phyloP scores from a whole-genome alignment of 35 echinoderm and acorn worm species.

The Apostichopus parvimensis region DNA sequence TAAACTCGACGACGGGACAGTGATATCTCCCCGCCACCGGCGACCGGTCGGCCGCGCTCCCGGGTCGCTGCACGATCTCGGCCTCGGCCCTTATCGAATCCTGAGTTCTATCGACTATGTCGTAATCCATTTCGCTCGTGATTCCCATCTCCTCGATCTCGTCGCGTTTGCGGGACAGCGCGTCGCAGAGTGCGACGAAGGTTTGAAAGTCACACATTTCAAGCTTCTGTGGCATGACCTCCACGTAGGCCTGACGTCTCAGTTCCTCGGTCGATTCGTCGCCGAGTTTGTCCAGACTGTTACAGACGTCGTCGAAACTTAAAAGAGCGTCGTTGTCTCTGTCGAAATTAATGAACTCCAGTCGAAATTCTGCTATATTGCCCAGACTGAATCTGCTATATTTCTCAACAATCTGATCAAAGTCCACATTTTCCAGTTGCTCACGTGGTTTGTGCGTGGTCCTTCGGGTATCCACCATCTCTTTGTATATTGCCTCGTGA shows the following conservation, averaged over 20 bases:
- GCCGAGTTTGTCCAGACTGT: conserved; percentile 81
- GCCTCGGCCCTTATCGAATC: conserved; percentile 54
- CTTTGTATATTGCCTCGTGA: conserved; percentile 91
- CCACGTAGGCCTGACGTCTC: conserved; percentile 74
- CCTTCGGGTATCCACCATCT: conserved; percentile 74
- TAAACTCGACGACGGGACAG: conserved; percentile 58
- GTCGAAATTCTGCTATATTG: conserved; percentile 94
- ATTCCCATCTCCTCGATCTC: conserved; percentile 60
- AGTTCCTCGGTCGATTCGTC: conserved; percentile 78
- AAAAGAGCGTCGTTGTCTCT: conserved; percentile 88
- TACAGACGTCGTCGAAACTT: conserved; percentile 84
- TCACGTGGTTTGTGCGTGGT: conserved; percentile 70
- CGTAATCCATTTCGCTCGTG: conserved; percentile 62
- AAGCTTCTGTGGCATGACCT: conserved; percentile 77
- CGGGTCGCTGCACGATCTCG: conserved; percentile 55
- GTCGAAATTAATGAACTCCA: conserved; percentile 92
- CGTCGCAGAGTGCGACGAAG: conserved; percentile 88
- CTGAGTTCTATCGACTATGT: conserved; percentile 65
- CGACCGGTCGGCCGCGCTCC: conserved; percentile 15
- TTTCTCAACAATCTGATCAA: conserved; percentile 76
- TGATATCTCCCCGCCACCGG: conserved; percentile 55
- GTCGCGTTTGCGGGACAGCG: conserved; percentile 60
- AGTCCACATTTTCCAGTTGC: conserved; percentile 85
- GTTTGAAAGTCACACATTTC: conserved; percentile 94
- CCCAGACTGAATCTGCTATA: conserved; percentile 78